These are phyloP conservation scores for Ochotona curzoniae DNA, from an alignment of 2,113 vertebrate species.

Conservation along the genomic window DNA sequence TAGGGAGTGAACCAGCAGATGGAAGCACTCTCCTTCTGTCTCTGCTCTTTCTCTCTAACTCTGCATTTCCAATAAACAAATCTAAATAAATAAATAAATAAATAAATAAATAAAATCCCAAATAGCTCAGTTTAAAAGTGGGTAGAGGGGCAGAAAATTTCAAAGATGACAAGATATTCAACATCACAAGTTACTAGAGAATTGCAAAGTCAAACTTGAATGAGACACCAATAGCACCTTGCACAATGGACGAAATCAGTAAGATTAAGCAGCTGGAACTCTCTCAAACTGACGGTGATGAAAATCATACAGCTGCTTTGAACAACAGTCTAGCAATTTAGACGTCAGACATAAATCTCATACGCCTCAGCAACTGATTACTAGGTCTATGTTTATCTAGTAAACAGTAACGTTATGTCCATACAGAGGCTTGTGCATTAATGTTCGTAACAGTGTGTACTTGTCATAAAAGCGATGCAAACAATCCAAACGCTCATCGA, in stretches of 20 bases:
- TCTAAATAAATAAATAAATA: too few relatives aligned
- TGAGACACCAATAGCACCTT: not conserved
- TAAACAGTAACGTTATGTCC: not conserved
- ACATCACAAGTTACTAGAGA: not conserved
- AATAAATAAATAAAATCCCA: not conserved
- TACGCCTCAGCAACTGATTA: not conserved
- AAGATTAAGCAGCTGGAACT: not conserved
- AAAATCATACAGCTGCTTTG: not conserved
- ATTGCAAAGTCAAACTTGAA: not conserved
- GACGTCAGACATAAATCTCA: not conserved
- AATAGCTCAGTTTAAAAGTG: not conserved
- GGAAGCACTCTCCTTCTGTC: too few relatives aligned
- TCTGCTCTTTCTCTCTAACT: too few relatives aligned
- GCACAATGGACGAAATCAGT: not conserved
- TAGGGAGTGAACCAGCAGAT: too few relatives aligned
- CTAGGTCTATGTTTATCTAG: not conserved
- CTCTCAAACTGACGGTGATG: not conserved
- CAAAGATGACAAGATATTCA: not conserved
- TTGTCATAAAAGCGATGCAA: not conserved
- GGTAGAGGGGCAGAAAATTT: not conserved
- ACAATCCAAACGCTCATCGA: not conserved
- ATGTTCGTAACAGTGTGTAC: not conserved
- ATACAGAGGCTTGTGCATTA: not conserved
- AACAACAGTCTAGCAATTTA: constrained; percentile 2
- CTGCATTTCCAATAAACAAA: too few relatives aligned